These are phyloP conservation scores for Onthophagus taurus DNA, from an alignment of 1,140 invertebrate genomes.

Conservation along the genomic window DNA sequence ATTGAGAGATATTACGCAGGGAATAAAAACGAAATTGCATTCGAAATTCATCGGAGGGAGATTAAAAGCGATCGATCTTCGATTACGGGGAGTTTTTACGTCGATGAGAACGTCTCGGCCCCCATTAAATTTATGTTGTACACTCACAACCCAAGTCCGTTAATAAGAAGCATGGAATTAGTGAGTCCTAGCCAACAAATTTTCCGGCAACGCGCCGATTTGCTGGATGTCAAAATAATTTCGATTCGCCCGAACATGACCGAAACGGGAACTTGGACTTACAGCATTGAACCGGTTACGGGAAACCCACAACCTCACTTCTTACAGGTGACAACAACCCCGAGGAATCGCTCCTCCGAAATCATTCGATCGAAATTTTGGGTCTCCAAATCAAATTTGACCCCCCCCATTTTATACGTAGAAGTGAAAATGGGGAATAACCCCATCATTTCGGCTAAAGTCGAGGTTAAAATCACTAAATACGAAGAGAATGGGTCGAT, in stretches of 20 bases:
- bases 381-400: conserved; percentile 30
- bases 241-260: conserved; percentile 42
- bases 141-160: conserved; percentile 40
- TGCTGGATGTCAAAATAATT: conserved; percentile 43
- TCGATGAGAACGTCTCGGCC: conserved; percentile 40
- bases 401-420: conserved; percentile 39
- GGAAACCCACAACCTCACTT: conserved; percentile 50
- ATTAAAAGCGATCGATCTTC: conserved; percentile 37
- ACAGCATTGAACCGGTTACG: conserved; percentile 44
- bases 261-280: conserved; percentile 49
- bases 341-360: conserved; percentile 31
- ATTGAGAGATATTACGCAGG: conserved; percentile 41
- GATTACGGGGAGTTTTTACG: conserved; percentile 41
- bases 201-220: conserved; percentile 37
- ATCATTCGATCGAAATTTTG: conserved; percentile 38
- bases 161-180: conserved; percentile 39
- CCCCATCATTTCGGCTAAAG: conserved; percentile 43
- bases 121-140: conserved; percentile 41
- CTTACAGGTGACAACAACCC: conserved; percentile 44
- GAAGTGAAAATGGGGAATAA: conserved; percentile 46
- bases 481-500: conserved; percentile 36
- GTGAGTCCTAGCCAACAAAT: conserved; percentile 40
- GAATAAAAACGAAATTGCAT: conserved; percentile 40
- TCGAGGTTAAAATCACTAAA: conserved; percentile 41
- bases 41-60: conserved; percentile 44